Evolutionary conservation across 2,888 invertebrate species (phyloP), one percentile per base, ranked within the genome.

Genomic region (Dendrolimus pini): DNA sequence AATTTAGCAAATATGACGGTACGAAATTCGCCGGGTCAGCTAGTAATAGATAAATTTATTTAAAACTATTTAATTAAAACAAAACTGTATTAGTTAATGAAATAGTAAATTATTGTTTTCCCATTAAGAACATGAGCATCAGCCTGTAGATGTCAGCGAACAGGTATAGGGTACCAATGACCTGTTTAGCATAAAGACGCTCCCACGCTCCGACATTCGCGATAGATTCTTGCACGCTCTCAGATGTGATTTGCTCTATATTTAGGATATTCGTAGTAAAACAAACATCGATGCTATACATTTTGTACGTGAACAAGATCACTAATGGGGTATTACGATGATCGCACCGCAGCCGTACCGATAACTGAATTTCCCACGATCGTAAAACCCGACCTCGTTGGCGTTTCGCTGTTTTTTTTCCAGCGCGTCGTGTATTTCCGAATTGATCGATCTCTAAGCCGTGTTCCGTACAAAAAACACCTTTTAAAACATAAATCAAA

Each of bases 151-250:
- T 55, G 58, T 56, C 56, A 69, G 71, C 73, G 82, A 82, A 88
- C 87, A 82, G 82, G 87, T 83, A 80, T 71, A 61, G 88, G 82
- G 83, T 87, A 89, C 87, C 89, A 90, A 89, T 80, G 90, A 89
- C 90, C 89, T 89, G 83, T 71, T 89, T 89, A 83, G 77, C 89
- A 89, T 89, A 89, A 83, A 69, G 66, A 64, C 78, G 88, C 83
- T 89, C 89, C 84, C 89, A 89, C 89, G 89, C 73, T 82, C 79
- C 77, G 69, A 68, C 74, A 70, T 78, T 82, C 75, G 80, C 85
- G 83, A 89, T 89, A 89, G 89, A 89, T 89, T 89, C 89, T 88
- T 89, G 85, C 89, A 89, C 89, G 89, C 83, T 84, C 79, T 74
- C 75, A 79, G 75, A 78, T 83, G 83, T 84, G 87, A 87, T 88